Base-by-base conservation (phyloP, 1,140 invertebrate genomes). In the Ridgeia piscesae region DNA sequence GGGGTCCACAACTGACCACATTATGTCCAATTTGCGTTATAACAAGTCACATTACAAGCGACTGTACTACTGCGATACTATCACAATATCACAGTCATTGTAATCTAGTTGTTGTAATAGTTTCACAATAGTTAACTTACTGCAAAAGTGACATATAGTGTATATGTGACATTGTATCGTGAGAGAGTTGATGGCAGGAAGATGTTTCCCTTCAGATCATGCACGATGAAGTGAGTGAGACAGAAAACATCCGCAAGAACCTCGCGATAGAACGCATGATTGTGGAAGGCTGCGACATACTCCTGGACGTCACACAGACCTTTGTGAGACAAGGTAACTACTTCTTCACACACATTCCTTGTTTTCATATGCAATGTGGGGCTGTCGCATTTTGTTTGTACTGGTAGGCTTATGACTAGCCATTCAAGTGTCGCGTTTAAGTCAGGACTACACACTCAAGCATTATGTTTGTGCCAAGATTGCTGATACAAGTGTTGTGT, bases 191-290 rank as follows among this genome's bases (percentile, higher is more conserved):
- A 17, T 33, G 34, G 17, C 34, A 90, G 34, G 6, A 34, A 33
- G 17, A 34, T 90, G 1, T 14, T 2, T 89, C 14, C 88, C 89
- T 89, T 90, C 93, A 96, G 96, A 94, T 95, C 48, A 96, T 96
- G 96, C 96, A 96, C 93, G 96, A 96, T 94, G 96, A 96, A 94
- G 98, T 99, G 8, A 98, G 98, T 94, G 98, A 99, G 95, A 99
- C 98, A 0, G 98, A 99, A 96, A 99, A 99, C 96, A 97, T 99
- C 89, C 96, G 98, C 33, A 99, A 99, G 95, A 99, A 99, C 95
- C 96, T 99, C 93, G 98, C 98, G 0, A 98, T 99, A 33, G 98
- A 99, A 96, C 96, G 98, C 92, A 99, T 99, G 98, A 99, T 99
- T 91, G 97, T 98, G 0, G 98, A 99, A 96, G 98, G 98, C 6